phyloP scores from a whole-genome alignment of 1,140 invertebrate species.

The Drosophila punjabiensis region DNA sequence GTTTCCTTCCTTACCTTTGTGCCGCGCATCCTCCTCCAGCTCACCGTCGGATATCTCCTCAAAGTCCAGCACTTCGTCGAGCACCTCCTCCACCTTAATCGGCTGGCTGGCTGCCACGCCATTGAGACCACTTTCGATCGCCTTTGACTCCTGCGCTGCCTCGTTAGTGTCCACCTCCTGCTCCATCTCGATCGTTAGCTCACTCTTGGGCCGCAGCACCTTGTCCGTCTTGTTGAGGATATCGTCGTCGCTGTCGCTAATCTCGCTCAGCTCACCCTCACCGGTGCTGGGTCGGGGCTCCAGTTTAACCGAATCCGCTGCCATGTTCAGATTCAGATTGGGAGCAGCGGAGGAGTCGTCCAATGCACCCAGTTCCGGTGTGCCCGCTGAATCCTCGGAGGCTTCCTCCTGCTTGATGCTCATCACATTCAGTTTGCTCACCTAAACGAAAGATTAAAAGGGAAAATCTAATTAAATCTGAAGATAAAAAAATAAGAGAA shows the following conservation, averaged over 20 bases:
- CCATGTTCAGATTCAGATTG: constrained; percentile 1
- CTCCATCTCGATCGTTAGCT: constrained; percentile 67
- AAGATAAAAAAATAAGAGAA: neutral
- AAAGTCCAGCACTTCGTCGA: constrained; percentile 91
- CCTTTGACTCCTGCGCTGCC: constrained; percentile 66
- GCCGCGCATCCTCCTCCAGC: constrained; percentile 90
- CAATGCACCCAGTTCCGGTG: constrained; percentile 44
- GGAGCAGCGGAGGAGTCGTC: constrained; percentile 9
- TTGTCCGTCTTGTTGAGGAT: constrained; percentile 88
- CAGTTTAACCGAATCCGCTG: constrained; percentile 40
- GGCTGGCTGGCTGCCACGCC: neutral
- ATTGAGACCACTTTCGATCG: constrained; percentile 80
- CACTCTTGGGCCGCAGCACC: constrained; percentile 72
- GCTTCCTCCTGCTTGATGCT: constrained; percentile 68
- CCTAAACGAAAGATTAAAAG: neutral
- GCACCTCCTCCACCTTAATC: constrained; percentile 73
- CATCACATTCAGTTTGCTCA: constrained; percentile 51
- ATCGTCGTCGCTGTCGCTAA: constrained; percentile 94
- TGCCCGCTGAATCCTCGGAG: constrained; percentile 59
- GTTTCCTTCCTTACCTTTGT: constrained; percentile 62
- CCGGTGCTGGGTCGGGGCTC: constrained; percentile 47
- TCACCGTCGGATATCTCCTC: constrained; percentile 96
- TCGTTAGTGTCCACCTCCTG: constrained; percentile 47
- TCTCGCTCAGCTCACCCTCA: constrained; percentile 91
- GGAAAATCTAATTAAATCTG: neutral